Conservation (phyloP, 2,113 vertebrate species). For the Copsychus sechellarum region DNA sequence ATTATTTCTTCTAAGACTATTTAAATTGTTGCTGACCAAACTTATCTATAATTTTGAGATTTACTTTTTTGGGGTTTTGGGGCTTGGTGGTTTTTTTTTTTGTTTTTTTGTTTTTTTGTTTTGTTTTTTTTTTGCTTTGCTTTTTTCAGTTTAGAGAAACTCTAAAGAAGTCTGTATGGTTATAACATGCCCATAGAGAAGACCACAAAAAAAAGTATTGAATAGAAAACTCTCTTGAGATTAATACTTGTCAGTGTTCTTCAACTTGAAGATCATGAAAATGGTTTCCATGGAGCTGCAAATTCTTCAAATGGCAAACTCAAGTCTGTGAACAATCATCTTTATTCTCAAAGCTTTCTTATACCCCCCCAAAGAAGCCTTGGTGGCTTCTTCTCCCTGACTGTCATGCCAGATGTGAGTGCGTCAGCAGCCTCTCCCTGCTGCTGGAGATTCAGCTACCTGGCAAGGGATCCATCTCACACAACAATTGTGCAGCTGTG, state of each 20-base stretch:
- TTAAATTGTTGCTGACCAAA: neutral
- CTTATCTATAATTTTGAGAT: neutral
- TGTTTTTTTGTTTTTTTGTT: neutral
- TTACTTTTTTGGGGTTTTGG: fast-evolving
- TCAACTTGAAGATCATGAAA: neutral
- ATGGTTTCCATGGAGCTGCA: neutral
- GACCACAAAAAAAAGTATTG: neutral
- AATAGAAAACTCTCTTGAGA: neutral
- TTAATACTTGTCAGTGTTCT: neutral
- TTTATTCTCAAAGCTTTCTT: neutral
- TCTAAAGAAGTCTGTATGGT: neutral
- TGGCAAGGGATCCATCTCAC: fast-evolving
- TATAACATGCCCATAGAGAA: neutral
- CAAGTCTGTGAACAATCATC: neutral
- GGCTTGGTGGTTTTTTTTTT: no score
- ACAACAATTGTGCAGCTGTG: neutral
- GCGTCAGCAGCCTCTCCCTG: fast-evolving
- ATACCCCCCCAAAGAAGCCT: neutral
- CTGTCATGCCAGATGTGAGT: neutral
- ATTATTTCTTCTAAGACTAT: neutral
- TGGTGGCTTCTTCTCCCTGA: neutral
- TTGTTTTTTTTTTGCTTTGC: neutral
- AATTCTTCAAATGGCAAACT: neutral
- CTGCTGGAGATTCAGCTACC: neutral
- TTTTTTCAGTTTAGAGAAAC: neutral